A percentile compares a stretch with the other conserved stretches of the same genome.
Evolutionary conservation across 1,140 invertebrate genomes (phyloP).

Genomic region (Philopotamus ludificatus): DNA sequence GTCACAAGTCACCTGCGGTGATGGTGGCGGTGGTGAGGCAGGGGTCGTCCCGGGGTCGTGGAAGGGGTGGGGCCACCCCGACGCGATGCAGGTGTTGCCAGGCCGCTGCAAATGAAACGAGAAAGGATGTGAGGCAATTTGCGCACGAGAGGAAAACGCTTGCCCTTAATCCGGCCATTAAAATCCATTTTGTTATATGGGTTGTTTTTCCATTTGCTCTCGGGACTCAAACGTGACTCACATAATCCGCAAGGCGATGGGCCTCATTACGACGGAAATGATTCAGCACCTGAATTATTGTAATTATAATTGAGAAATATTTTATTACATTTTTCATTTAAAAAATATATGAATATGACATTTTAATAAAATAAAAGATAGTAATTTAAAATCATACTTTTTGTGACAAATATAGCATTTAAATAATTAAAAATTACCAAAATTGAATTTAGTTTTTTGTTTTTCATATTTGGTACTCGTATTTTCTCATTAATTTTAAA

Average conservation of each 20-base stretch:
- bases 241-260: neutral
- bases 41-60: neutral
- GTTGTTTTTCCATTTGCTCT: conserved; percentile 3
- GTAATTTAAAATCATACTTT: no score
- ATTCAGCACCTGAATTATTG: neutral
- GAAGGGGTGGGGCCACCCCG: neutral
- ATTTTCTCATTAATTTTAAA: no score
- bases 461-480: no score
- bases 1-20: neutral
- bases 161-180: conserved; percentile 17
- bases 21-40: neutral
- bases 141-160: conserved; percentile 3
- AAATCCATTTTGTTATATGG: conserved; percentile 12
- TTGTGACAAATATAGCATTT: neutral
- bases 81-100: conserved; percentile 13
- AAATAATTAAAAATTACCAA: no score
- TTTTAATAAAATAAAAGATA: no score
- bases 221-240: conserved; percentile 2
- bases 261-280: neutral
- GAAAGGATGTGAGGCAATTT: conserved; percentile 15
- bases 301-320: no score
- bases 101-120: conserved; percentile 12
- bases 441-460: no score
- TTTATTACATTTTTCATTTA: no score
- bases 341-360: no score